A percentile compares a stretch with the other conserved stretches of the same genome.
phyloP scores from a whole-genome alignment of 2,113 vertebrate species.

The Vimba vimba region DNA sequence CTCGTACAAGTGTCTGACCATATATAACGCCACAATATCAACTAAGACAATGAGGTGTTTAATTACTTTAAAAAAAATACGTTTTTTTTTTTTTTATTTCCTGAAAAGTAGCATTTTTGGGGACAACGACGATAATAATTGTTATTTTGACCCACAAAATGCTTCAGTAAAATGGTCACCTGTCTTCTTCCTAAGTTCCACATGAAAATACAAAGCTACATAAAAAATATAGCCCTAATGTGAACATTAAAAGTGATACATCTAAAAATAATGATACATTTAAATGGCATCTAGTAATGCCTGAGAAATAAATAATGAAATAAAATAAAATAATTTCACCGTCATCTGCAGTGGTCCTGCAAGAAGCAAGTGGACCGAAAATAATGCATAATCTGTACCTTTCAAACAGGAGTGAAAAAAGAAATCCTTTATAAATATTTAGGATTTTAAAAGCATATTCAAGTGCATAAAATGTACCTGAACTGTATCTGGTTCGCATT shows the following conservation, averaged over 20 bases:
- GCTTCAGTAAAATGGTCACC: background rate
- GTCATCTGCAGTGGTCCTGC: background rate
- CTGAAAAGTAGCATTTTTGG: no score
- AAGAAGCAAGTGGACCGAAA: conserved; percentile 21
- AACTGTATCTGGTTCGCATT: background rate
- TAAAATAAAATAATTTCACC: background rate
- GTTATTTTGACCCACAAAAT: background rate
- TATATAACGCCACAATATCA: no score
- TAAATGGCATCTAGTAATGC: background rate
- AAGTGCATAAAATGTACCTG: conserved; percentile 9
- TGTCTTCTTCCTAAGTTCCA: background rate
- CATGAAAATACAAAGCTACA: background rate
- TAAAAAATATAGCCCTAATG: background rate
- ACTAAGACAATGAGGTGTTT: no score
- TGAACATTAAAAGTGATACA: background rate
- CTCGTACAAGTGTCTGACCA: no score
- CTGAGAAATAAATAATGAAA: background rate
- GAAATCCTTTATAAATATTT: conserved; percentile 26
- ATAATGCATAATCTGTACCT: conserved; percentile 10
- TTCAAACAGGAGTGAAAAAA: conserved; percentile 8
- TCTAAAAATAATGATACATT: background rate
- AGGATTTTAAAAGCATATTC: conserved; percentile 33
- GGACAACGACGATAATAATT: background rate
- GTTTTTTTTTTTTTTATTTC: no score
- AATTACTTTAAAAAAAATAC: no score